These are phyloP conservation scores for Orthosia cruda DNA, from an alignment of 2,888 invertebrate genomes.

Conservation along the genomic window DNA sequence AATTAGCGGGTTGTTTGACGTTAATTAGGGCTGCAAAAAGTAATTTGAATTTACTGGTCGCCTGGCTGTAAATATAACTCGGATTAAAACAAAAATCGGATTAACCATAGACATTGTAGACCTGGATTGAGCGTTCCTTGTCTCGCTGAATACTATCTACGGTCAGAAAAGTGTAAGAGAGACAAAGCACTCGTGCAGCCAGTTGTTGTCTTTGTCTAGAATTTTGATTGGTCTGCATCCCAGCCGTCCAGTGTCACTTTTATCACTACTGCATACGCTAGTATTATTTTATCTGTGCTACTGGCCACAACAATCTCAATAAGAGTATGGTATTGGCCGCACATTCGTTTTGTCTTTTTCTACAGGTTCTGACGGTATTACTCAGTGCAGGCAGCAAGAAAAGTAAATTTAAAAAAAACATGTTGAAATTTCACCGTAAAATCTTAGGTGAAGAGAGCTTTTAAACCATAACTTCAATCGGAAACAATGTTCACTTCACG, in stretches of 20 bases:
- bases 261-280: no score
- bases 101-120: not conserved
- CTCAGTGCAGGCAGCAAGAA: no score
- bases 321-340: not conserved
- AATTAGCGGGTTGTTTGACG: slow-evolving; percentile 19
- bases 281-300: no score
- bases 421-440: no score
- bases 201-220: not conserved
- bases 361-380: not conserved
- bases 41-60: slow-evolving; percentile 1
- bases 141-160: not conserved
- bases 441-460: no score
- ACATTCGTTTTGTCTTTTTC: not conserved
- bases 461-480: no score
- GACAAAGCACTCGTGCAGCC: not conserved
- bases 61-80: not conserved
- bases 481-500: no score
- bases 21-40: slow-evolving; percentile 53
- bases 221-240: no score
- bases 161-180: not conserved
- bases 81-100: not conserved
- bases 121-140: not conserved
- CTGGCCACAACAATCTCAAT: not conserved
- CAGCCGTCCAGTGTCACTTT: not conserved
- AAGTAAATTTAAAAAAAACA: no score